Percentiles rank a stretch among this genome's conserved stretches.
Conservation (phyloP, 2,113 vertebrate genomes). For the Emydura subglobosa region DNA sequence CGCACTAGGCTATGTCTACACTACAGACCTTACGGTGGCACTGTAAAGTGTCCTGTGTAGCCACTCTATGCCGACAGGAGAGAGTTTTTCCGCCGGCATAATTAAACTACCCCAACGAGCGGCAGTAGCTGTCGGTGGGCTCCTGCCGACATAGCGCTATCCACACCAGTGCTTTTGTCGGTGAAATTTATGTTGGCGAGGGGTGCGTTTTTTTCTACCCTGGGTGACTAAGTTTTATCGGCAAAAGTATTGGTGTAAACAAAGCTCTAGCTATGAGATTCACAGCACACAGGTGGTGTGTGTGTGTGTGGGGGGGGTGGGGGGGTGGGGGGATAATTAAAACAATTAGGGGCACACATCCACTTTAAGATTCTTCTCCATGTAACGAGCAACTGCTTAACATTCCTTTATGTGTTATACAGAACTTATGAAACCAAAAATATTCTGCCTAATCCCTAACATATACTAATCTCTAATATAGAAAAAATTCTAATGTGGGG, state of each 20-base stretch:
- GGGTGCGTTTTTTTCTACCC: too few relatives aligned
- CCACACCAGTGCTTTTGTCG: too few relatives aligned
- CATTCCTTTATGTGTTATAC: background rate
- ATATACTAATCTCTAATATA: background rate
- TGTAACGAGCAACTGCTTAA: background rate
- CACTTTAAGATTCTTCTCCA: background rate
- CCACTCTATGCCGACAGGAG: too few relatives aligned
- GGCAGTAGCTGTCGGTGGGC: too few relatives aligned
- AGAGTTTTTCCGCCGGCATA: too few relatives aligned
- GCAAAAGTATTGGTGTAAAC: too few relatives aligned
- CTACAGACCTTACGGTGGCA: too few relatives aligned
- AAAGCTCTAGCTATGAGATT: background rate
- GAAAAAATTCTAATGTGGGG: background rate
- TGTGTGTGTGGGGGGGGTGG: background rate
- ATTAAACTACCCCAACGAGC: too few relatives aligned
- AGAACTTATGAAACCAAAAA: background rate
- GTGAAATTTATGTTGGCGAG: too few relatives aligned
- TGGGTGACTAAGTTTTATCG: too few relatives aligned
- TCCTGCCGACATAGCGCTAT: too few relatives aligned
- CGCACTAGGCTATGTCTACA: background rate
- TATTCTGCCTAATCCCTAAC: background rate
- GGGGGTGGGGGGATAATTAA: fast-evolving
- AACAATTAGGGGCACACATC: background rate
- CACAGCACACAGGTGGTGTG: background rate
- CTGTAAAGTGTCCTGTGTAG: too few relatives aligned